Conservation (phyloP, 1,140 invertebrate genomes). For the Halesus radiatus region DNA sequence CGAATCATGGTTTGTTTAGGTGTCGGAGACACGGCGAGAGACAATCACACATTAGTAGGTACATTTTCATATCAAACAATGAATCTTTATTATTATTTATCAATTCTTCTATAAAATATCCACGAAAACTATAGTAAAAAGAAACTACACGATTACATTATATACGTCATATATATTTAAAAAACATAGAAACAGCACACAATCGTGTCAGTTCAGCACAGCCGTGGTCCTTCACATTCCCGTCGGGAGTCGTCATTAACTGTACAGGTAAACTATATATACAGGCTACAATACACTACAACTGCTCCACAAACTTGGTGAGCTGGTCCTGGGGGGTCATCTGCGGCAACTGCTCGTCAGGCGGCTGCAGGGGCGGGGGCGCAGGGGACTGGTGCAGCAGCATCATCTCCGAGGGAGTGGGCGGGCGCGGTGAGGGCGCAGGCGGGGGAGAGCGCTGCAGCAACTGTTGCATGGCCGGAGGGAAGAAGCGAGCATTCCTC, state of each 20-base stretch:
- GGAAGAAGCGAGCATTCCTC: constrained; percentile 54
- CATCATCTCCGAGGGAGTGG: constrained; percentile 65
- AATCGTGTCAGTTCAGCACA: constrained; percentile 52
- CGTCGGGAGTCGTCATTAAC: constrained; percentile 50
- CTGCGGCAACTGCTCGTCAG: constrained; percentile 78
- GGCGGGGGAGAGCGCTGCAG: constrained; percentile 84
- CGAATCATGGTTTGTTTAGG: constrained; percentile 39
- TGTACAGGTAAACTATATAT: constrained; percentile 35
- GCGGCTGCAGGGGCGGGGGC: constrained; percentile 79
- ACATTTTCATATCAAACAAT: constrained; percentile 55
- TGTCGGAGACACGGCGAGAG: constrained; percentile 18
- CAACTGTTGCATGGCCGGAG: constrained; percentile 71
- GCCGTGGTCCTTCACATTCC: constrained; percentile 53
- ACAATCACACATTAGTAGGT: constrained; percentile 54
- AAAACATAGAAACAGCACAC: constrained; percentile 52
- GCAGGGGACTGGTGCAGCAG: constrained; percentile 77
- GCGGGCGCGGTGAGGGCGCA: constrained; percentile 70
- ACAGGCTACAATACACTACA: constrained; percentile 72
- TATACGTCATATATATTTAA: constrained; percentile 46
- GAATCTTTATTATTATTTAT: constrained; percentile 45
- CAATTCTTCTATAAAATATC: constrained; percentile 50
- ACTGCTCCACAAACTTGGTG: constrained; percentile 93
- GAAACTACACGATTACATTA: constrained; percentile 46
- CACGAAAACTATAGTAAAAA: constrained; percentile 55
- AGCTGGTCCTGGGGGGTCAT: constrained; percentile 93